phyloP scores from a whole-genome alignment of 2,888 invertebrate species.

The Dendrolimus pini region DNA sequence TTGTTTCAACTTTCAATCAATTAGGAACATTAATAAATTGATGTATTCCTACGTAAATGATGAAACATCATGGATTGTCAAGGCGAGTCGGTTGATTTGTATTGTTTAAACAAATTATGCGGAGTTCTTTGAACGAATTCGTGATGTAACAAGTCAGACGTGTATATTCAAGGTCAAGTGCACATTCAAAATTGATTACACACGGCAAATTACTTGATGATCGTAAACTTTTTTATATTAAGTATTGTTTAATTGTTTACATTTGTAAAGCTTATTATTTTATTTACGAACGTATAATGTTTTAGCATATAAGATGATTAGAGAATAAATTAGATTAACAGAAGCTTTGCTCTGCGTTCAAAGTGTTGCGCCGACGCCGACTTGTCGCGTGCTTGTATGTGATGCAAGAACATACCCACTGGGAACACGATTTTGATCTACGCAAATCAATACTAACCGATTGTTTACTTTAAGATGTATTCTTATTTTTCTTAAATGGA shows the following conservation, averaged over 20 bases:
- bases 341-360: not conserved
- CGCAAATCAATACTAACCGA: no score
- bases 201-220: constrained; percentile 24
- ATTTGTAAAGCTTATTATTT: constrained; percentile 17
- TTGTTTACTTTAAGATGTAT: no score
- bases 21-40: constrained; percentile 4
- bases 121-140: constrained; percentile 12
- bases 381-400: not conserved
- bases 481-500: no score
- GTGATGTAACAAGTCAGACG: constrained; percentile 32
- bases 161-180: constrained; percentile 44
- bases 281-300: constrained; percentile 9
- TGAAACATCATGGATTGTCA: constrained; percentile 22
- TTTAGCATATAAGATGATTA: not conserved
- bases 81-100: constrained; percentile 13
- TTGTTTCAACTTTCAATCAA: constrained; percentile 14
- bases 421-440: constrained; percentile 36
- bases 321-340: not conserved
- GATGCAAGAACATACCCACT: constrained; percentile 19
- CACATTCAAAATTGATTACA: constrained; percentile 37
- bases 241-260: constrained; percentile 10
- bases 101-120: not conserved
- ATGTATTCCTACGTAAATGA: constrained; percentile 21
- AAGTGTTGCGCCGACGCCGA: not conserved
- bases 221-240: constrained; percentile 17